Base-by-base conservation (phyloP, 2,113 vertebrate species). In the Calonectris borealis region DNA sequence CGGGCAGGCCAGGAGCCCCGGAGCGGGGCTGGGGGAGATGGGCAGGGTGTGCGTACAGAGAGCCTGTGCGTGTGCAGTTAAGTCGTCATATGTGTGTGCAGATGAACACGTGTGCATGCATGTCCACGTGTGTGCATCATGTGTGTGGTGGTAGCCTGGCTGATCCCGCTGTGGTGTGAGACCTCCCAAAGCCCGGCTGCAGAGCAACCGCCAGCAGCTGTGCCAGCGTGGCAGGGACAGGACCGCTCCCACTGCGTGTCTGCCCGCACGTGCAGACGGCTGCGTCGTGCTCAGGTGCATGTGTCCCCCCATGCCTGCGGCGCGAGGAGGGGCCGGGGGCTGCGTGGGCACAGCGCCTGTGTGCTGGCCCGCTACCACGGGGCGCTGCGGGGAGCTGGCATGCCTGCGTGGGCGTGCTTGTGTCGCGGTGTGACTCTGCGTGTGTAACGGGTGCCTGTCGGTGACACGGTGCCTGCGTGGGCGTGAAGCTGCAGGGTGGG, bases 101-200 rank as follows among this genome's bases (percentile, higher is more conserved):
- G 20, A 16, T 11, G 49, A 34, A n/a, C 6, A 18, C 15, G 40
- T 11, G 29, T 52, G 42, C 51, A 5, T 13, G 48, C 32, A 8
- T 10, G 4, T 4, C 40, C 38, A 1, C 0, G 32, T 0, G 12
- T 16, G 71, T 7, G 27, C 65, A 12, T 16, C 1, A 0, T 2
- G 4, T 3, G 21, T 2, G 4, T 0, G 18, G 13, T 4, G 29
- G 49, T 70, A 57, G 55, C 66, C 11, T 1, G 1, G 34, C 48
- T 4, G 32, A 6, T 17, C n/a, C 42, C 3, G 1, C 27, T 11
- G 8, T 1, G 3, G 20, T 1, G 0, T 0, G 38, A 60, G n/a
- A 49, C 69, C 82, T 19, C 92, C 82, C 34, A 11, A 32, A 81
- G 14, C 58, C 57, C 0, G 1, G 7, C 57, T 24, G 51, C n/a